Evolutionary conservation across 2,113 vertebrate species (phyloP).

Genomic region (Prionailurus bengalensis): DNA sequence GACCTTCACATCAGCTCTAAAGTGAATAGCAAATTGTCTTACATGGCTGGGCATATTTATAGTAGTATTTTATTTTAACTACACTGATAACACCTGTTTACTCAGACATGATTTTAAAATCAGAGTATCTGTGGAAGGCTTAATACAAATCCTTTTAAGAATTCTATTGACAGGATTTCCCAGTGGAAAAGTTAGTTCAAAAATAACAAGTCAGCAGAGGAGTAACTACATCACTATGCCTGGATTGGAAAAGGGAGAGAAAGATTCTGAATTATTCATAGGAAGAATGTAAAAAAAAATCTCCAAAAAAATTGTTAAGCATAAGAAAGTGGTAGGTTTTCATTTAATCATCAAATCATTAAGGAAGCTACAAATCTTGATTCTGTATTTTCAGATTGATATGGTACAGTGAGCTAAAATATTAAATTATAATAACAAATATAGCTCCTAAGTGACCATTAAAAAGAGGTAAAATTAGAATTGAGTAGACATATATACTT

Average conservation of each 20-base stretch:
- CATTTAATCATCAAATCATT: slow-evolving; percentile 5
- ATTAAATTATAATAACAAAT: slow-evolving; percentile 50
- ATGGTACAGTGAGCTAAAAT: slow-evolving; percentile 22
- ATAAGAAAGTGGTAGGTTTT: neutral
- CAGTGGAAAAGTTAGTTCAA: slow-evolving; percentile 42
- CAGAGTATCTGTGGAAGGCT: neutral
- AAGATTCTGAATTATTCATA: neutral
- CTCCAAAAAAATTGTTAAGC: neutral
- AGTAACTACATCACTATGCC: neutral
- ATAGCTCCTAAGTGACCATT: neutral
- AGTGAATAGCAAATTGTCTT: slow-evolving; percentile 55
- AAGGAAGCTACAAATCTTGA: neutral
- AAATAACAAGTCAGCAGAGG: neutral
- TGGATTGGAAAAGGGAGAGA: neutral
- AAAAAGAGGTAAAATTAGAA: neutral
- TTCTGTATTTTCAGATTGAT: neutral
- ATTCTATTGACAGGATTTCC: slow-evolving; percentile 48
- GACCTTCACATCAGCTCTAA: slow-evolving; percentile 30
- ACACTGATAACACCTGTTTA: slow-evolving; percentile 44
- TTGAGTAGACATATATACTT: neutral
- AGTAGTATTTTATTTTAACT: slow-evolving; percentile 39
- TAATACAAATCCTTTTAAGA: slow-evolving; percentile 22
- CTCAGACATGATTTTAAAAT: slow-evolving; percentile 59
- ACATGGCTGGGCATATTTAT: slow-evolving; percentile 2
- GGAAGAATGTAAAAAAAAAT: neutral